Evolutionary conservation across 92 coral and sea anemone species (phyloP), one percentile per base, ranked within the genome.

Genomic region (Micromussa lordhowensis): DNA sequence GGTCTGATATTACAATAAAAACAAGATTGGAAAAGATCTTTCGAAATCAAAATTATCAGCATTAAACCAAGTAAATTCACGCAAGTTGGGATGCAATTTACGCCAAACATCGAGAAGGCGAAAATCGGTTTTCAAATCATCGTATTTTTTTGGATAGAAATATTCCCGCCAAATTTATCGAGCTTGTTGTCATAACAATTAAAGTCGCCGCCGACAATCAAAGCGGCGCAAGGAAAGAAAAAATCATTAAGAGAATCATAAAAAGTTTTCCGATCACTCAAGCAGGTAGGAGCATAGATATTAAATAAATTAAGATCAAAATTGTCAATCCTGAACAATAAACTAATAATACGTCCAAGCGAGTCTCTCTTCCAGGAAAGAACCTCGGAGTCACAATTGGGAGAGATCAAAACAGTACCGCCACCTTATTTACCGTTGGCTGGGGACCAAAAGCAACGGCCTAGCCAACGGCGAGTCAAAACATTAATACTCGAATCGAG

Each of bases 281-380:
- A 21, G 28, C 75, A 53, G 4, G 86, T 91, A 2, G 93, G 93
- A 4, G 90, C 90, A 54, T 86, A 81, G 3, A 91, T 61, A 35
- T 80, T 80, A 0, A 91, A 61, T 3, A 91, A 11, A 64, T 90
- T 90, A 0, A 85, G 1, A 18, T 7, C 30, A 12, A 68, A 18
- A 3, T 64, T 59, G 0, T 54, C 73, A 5, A 21, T 17, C 3
- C 24, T 21, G 24, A 75, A 2, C 19, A 66, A 18, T 4, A 87
- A 13, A 19, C 86, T 54, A 6, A 85, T 1, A 0, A 70, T 24
- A 0, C 93, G 79, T 10, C 90, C 93, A 0, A 72, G 73, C 1
- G 77, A 28, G 63, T 85, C 93, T 13, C 36, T 51, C 18, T 36
- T 82, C 16, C 19, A 57, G 2, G 48, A n/a, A 3, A 24, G 5